These are phyloP conservation scores for Diachasmimorpha longicaudata DNA, from an alignment of 1,140 invertebrate genomes.

Conservation along the genomic window DNA sequence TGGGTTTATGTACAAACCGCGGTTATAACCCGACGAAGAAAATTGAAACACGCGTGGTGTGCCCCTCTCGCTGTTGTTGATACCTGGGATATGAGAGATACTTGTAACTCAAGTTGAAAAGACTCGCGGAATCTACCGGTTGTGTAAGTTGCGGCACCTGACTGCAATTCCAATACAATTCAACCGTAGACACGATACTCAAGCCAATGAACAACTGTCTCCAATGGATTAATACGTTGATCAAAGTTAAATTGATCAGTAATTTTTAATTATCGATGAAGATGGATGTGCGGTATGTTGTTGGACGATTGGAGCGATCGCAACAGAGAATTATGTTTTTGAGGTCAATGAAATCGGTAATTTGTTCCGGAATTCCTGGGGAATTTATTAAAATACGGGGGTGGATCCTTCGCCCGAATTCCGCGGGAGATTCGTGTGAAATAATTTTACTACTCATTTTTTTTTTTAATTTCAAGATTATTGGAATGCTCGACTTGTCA, in stretches of 20 bases:
- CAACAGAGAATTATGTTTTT: too few species aligned
- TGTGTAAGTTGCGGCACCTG: slow-evolving; percentile 56
- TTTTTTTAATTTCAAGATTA: too few species aligned
- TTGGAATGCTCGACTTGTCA: too few species aligned
- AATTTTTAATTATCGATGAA: not conserved
- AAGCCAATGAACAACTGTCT: not conserved
- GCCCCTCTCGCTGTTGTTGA: not conserved
- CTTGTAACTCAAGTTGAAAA: slow-evolving; percentile 12
- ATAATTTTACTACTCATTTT: too few species aligned
- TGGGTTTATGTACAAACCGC: slow-evolving; percentile 8
- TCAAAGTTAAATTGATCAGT: not conserved
- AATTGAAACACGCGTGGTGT: slow-evolving; percentile 43
- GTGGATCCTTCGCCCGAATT: too few species aligned
- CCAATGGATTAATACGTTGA: not conserved
- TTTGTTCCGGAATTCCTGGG: too few species aligned
- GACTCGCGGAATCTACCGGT: slow-evolving; percentile 45
- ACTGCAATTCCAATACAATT: slow-evolving; percentile 45
- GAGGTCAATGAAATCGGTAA: too few species aligned
- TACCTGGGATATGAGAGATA: not conserved
- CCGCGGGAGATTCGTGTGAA: too few species aligned
- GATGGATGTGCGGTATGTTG: not conserved
- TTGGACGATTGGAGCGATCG: too few species aligned
- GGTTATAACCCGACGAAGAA: slow-evolving; percentile 33
- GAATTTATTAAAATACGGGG: too few species aligned
- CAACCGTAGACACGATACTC: not conserved